phyloP scores from a whole-genome alignment of 2,888 invertebrate species.

The Aphodius granarius region DNA sequence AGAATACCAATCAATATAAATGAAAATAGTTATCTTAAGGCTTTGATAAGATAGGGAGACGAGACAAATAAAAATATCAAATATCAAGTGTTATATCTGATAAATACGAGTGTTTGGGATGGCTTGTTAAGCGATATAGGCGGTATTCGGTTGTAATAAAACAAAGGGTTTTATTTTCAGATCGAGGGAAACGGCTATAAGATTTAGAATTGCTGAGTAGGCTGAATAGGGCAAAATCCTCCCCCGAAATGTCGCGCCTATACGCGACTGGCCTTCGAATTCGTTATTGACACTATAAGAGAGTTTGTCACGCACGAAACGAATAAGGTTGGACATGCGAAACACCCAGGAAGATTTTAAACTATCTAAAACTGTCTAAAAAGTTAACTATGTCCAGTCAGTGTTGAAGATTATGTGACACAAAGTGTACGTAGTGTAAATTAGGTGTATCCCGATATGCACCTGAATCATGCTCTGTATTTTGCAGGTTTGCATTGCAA shows the following conservation, averaged over 20 bases:
- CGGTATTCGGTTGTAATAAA: slow-evolving; percentile 5
- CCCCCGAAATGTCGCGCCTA: background rate
- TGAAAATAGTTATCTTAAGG: too few species aligned
- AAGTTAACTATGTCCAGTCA: background rate
- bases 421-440: background rate
- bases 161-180: slow-evolving; percentile 11
- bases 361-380: background rate
- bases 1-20: too few species aligned
- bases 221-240: background rate
- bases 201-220: background rate
- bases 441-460: background rate
- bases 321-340: background rate
- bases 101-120: background rate
- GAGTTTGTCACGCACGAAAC: background rate
- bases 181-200: background rate
- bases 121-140: background rate
- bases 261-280: background rate
- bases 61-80: background rate
- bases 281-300: background rate
- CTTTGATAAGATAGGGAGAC: too few species aligned
- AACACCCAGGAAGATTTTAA: background rate
- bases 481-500: slow-evolving; percentile 24
- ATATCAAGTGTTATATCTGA: background rate
- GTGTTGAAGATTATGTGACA: background rate
- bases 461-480: slow-evolving; percentile 23